These are phyloP conservation scores for Scytalopus superciliaris DNA, from an alignment of 2,113 vertebrate genomes.

Conservation along the genomic window DNA sequence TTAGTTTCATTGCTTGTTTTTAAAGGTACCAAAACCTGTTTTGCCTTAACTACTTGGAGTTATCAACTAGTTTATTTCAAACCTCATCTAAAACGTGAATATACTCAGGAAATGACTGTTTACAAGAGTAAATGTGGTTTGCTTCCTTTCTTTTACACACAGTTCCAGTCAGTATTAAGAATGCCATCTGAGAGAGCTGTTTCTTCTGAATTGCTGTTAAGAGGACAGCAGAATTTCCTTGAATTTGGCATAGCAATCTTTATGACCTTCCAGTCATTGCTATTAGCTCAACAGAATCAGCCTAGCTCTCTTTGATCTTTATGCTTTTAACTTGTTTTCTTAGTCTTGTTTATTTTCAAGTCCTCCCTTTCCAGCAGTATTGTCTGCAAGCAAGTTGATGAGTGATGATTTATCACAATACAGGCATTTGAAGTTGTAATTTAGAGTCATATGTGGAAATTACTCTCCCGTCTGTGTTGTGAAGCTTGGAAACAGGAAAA, in stretches of 20 bases:
- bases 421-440: background rate
- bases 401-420: background rate
- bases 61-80: background rate
- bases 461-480: background rate
- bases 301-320: background rate
- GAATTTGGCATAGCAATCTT: background rate
- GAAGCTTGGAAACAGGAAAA: background rate
- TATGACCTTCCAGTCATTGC: background rate
- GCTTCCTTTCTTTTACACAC: background rate
- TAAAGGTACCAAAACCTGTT: background rate
- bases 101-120: background rate
- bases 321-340: background rate
- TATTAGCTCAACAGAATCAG: background rate
- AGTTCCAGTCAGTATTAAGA: background rate
- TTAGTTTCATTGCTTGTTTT: background rate
- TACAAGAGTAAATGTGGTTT: background rate
- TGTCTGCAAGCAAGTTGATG: background rate
- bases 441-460: background rate
- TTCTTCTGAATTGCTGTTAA: background rate
- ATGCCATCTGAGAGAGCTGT: background rate
- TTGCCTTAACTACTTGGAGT: background rate
- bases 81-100: background rate
- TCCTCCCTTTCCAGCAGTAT: background rate
- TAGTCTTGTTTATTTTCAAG: background rate
- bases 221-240: background rate